These are phyloP conservation scores for Mastigias papua DNA, from an alignment of 30 jellyfish, hydroid and myxozoan species.

Conservation along the genomic window DNA sequence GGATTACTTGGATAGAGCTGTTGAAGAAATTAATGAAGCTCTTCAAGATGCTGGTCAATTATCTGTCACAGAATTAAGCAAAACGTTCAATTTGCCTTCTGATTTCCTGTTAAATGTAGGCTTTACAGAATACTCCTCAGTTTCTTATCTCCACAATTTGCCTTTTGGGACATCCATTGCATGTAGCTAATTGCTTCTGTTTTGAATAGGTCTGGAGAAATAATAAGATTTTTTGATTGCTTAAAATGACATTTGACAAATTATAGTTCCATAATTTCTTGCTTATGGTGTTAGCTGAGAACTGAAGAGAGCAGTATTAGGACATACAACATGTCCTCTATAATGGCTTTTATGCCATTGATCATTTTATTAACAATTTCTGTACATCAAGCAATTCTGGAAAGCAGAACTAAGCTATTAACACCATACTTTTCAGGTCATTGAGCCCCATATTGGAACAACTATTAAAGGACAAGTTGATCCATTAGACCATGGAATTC, in stretches of 20 bases:
- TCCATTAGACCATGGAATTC: conserved; percentile 84
- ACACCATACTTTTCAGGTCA: conserved; percentile 40
- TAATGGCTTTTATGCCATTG: no score
- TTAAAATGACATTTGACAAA: no score
- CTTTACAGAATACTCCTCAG: background rate
- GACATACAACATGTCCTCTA: no score
- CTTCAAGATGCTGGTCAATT: conserved; percentile 97
- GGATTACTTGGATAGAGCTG: conserved; percentile 94
- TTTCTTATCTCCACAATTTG: background rate
- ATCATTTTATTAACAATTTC: no score
- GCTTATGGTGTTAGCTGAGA: no score
- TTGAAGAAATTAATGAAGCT: conserved; percentile 96
- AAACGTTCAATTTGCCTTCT: conserved; percentile 86
- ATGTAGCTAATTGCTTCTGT: no score
- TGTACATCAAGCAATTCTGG: no score
- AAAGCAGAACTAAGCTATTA: no score
- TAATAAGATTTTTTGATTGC: no score
- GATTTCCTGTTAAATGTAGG: conserved; percentile 90
- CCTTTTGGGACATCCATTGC: background rate
- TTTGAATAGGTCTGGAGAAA: no score
- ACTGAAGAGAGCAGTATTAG: no score
- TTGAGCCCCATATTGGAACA: conserved; percentile 90
- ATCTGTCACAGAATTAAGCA: conserved; percentile 90
- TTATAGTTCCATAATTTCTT: no score
- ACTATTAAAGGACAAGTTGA: conserved; percentile 86